Conservation (phyloP, 2,797 vertebrate genomes). For the Semotilus atromaculatus region DNA sequence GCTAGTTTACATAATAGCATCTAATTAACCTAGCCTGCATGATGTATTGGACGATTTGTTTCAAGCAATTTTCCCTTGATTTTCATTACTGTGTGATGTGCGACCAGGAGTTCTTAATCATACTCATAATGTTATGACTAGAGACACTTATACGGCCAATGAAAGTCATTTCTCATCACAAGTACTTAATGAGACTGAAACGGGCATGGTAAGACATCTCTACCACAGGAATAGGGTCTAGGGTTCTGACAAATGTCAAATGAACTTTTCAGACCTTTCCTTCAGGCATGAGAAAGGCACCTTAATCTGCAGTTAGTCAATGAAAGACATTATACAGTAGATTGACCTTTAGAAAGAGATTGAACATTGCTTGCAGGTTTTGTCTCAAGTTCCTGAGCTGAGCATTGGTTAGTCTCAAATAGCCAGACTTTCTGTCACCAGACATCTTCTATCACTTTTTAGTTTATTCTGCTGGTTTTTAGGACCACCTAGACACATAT, state of each 20-base stretch:
- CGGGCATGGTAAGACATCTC: slow-evolving; percentile 56
- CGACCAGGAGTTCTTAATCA: slow-evolving; percentile 69
- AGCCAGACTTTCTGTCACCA: not conserved
- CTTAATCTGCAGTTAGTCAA: slow-evolving; percentile 50
- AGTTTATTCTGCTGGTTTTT: not conserved
- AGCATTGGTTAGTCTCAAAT: not conserved
- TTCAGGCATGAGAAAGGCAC: slow-evolving; percentile 45
- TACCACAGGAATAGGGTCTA: slow-evolving; percentile 48
- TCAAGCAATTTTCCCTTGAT: slow-evolving; percentile 63
- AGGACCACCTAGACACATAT: not conserved
- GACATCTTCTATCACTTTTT: not conserved
- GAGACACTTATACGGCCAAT: slow-evolving; percentile 64
- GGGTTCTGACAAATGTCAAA: slow-evolving; percentile 61
- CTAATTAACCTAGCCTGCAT: slow-evolving; percentile 68
- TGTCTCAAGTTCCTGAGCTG: not conserved
- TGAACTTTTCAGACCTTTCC: slow-evolving; percentile 45
- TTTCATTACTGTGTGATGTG: slow-evolving; percentile 68
- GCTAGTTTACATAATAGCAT: slow-evolving; percentile 72
- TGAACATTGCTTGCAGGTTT: slow-evolving; percentile 28
- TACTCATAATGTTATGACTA: slow-evolving; percentile 69
- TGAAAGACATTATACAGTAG: slow-evolving; percentile 32
- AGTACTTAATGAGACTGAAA: slow-evolving; percentile 65
- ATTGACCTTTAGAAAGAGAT: slow-evolving; percentile 52
- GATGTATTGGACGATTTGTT: slow-evolving; percentile 70
- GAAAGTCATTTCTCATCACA: slow-evolving; percentile 67